Conservation (phyloP, 2,888 invertebrate species). For the Apamea crenata region DNA sequence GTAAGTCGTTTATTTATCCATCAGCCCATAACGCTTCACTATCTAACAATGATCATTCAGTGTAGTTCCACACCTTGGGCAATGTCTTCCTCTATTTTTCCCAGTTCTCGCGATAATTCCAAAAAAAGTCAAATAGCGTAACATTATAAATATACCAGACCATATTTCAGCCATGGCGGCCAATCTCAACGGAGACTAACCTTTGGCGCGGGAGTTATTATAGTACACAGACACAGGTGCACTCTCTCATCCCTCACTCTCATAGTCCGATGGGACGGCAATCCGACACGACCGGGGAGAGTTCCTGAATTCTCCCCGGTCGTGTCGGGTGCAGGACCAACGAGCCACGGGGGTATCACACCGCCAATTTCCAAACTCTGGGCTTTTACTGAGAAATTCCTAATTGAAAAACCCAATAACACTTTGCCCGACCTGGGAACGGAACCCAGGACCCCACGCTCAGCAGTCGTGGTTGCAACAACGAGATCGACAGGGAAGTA, state of each 20-base stretch:
- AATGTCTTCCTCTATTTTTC: background rate
- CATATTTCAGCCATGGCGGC: too few relatives aligned
- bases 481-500: background rate
- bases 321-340: background rate
- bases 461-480: background rate
- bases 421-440: background rate
- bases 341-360: background rate
- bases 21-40: background rate
- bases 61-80: too few relatives aligned
- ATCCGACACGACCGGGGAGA: background rate
- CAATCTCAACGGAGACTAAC: background rate
- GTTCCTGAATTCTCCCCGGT: too few relatives aligned
- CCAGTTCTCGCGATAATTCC: background rate
- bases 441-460: background rate
- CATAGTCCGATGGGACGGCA: background rate
- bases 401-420: background rate
- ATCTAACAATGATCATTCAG: background rate
- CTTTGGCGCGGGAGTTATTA: background rate
- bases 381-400: too few relatives aligned
- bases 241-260: background rate
- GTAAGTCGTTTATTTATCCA: background rate
- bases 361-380: background rate
- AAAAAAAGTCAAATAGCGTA: background rate
- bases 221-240: background rate
- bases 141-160: background rate